Percentiles rank a stretch among this genome's conserved stretches.
Conservation (phyloP, 1,140 invertebrate genomes). For the Danaus melanippus region DNA sequence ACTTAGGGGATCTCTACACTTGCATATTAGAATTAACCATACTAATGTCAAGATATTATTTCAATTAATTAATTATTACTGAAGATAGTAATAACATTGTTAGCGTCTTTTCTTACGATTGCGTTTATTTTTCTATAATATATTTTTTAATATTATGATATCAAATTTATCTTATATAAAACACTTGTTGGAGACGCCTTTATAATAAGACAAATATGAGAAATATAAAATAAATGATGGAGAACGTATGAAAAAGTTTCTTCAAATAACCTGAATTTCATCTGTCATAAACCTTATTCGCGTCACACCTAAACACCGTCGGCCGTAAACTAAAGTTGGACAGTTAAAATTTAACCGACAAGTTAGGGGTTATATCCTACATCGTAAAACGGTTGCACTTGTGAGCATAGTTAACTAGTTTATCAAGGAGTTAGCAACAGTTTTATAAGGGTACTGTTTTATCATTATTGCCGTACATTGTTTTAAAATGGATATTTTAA, state of each 20-base stretch:
- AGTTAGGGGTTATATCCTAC: slow-evolving; percentile 18
- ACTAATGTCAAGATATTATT: neutral
- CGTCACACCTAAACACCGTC: slow-evolving; percentile 19
- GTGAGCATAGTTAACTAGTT: neutral
- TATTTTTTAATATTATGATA: neutral
- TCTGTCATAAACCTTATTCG: slow-evolving; percentile 5
- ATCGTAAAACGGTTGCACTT: slow-evolving; percentile 13
- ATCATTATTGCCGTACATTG: too few species aligned
- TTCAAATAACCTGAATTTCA: neutral
- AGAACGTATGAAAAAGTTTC: too few species aligned
- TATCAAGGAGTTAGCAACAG: neutral
- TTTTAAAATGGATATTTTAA: too few species aligned
- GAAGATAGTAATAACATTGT: too few species aligned
- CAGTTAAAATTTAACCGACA: slow-evolving; percentile 40
- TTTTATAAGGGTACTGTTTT: neutral
- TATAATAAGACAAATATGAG: too few species aligned
- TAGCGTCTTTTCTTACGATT: too few species aligned
- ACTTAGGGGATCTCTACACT: slow-evolving; percentile 2
- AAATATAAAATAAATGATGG: too few species aligned
- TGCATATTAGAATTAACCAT: neutral
- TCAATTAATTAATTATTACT: too few species aligned
- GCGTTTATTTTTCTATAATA: neutral
- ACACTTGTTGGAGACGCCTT: too few species aligned
- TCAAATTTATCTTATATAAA: neutral
- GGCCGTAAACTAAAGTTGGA: slow-evolving; percentile 32